Percentiles rank a stretch among this genome's conserved stretches.
Conservation (phyloP, 2,888 invertebrate genomes). For the Acleris cristana region DNA sequence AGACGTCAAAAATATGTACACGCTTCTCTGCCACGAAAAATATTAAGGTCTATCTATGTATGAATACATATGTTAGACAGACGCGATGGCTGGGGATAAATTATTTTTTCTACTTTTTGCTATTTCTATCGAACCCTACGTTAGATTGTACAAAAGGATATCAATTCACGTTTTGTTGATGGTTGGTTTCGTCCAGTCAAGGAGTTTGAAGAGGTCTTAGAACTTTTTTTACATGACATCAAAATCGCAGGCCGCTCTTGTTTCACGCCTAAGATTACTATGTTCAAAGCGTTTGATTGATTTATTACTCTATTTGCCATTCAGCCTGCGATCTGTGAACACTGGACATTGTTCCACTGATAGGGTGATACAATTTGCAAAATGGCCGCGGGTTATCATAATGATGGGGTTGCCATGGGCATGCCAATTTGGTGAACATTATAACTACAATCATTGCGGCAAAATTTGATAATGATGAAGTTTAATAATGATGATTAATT, state of each 20-base stretch:
- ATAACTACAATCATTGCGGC: not conserved
- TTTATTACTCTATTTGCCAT: constrained; percentile 69
- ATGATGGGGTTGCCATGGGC: constrained; percentile 18
- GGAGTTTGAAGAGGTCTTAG: no score
- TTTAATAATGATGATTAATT: no score
- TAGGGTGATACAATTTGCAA: constrained; percentile 26
- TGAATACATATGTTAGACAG: no score
- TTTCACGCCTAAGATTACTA: constrained; percentile 50
- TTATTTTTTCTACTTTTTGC: no score
- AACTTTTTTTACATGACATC: not conserved
- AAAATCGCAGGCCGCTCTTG: constrained; percentile 33
- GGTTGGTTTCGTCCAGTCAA: no score
- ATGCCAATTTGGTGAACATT: constrained; percentile 1
- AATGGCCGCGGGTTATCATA: constrained; percentile 12
- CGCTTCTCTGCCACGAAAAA: no score
- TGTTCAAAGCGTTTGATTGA: constrained; percentile 72
- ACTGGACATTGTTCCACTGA: constrained; percentile 59
- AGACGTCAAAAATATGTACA: no score
- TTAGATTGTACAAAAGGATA: no score
- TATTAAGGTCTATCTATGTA: no score
- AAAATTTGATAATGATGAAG: not conserved
- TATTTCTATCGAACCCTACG: no score
- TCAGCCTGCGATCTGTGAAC: constrained; percentile 65
- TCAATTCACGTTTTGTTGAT: no score
- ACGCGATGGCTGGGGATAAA: no score